Conservation (phyloP, 2,797 vertebrate genomes). For the Gambelia wislizenii region DNA sequence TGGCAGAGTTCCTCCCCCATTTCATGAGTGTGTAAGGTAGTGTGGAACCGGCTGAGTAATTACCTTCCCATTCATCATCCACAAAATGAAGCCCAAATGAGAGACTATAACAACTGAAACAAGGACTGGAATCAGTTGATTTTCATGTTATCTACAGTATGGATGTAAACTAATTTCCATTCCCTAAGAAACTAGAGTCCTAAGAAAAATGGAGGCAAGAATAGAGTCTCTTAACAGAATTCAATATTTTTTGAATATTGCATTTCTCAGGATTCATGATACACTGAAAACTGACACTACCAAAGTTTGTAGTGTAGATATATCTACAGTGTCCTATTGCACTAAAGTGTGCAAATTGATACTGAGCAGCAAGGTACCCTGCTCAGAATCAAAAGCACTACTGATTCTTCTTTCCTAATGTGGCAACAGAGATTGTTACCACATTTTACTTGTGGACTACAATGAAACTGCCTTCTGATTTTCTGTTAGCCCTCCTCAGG, state of each 20-base stretch:
- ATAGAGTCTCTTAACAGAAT: not conserved
- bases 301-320: not conserved
- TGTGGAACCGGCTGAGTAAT: constrained; percentile 4
- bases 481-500: no score
- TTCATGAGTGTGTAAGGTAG: not conserved
- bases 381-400: no score
- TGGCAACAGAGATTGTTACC: no score
- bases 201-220: not conserved
- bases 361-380: not conserved
- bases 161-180: not conserved
- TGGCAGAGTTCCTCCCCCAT: not conserved
- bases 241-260: not conserved
- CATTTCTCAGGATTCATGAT: not conserved
- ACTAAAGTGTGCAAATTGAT: not conserved
- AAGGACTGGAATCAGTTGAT: not conserved
- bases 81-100: not conserved
- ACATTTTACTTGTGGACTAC: no score
- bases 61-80: constrained; percentile 11
- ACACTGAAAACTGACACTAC: not conserved
- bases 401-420: no score
- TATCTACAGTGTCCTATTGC: not conserved
- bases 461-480: no score
- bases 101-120: not conserved
- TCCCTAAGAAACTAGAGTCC: not conserved
- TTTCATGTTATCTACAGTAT: not conserved